A percentile compares a stretch with the other conserved stretches of the same genome.
phyloP scores from a whole-genome alignment of 2,888 invertebrate species.

The Arge pagana region DNA sequence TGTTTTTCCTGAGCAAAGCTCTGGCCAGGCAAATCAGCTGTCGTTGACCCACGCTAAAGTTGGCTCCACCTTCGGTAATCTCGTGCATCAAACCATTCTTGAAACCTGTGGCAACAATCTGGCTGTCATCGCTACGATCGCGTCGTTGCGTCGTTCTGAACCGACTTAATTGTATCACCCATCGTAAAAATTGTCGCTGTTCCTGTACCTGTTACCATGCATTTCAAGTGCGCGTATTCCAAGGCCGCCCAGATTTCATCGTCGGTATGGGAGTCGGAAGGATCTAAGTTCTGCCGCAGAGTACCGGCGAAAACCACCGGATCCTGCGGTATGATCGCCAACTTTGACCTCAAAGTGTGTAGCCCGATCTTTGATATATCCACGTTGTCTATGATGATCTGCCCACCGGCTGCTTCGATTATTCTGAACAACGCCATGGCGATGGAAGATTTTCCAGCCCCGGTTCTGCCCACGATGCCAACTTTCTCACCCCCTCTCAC shows the following conservation, averaged over 20 bases:
- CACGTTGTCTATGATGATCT: slow-evolving; percentile 81
- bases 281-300: slow-evolving; percentile 90
- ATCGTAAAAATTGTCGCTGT: not conserved
- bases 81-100: slow-evolving; percentile 79
- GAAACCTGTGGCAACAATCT: slow-evolving; percentile 60
- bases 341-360: slow-evolving; percentile 79
- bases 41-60: slow-evolving; percentile 87
- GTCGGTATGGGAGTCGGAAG: slow-evolving; percentile 78
- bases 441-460: slow-evolving; percentile 90
- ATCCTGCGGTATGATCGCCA: slow-evolving; percentile 91
- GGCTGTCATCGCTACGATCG: slow-evolving; percentile 5
- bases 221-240: slow-evolving; percentile 87
- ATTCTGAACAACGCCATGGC: slow-evolving; percentile 88
- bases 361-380: slow-evolving; percentile 83
- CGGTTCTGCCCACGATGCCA: slow-evolving; percentile 88
- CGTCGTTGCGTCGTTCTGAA: too few species aligned
- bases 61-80: slow-evolving; percentile 91
- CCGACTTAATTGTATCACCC: not conserved
- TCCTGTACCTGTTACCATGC: slow-evolving; percentile 71
- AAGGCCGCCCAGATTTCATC: slow-evolving; percentile 86
- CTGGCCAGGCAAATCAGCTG: slow-evolving; percentile 86
- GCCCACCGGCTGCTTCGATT: slow-evolving; percentile 81
- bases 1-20: slow-evolving; percentile 83
- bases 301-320: slow-evolving; percentile 94
- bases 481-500: slow-evolving; percentile 87